A percentile compares a stretch with the other conserved stretches of the same genome.
phyloP scores from a whole-genome alignment of 2,888 invertebrate species.

The Lasioglossum lativentre region DNA sequence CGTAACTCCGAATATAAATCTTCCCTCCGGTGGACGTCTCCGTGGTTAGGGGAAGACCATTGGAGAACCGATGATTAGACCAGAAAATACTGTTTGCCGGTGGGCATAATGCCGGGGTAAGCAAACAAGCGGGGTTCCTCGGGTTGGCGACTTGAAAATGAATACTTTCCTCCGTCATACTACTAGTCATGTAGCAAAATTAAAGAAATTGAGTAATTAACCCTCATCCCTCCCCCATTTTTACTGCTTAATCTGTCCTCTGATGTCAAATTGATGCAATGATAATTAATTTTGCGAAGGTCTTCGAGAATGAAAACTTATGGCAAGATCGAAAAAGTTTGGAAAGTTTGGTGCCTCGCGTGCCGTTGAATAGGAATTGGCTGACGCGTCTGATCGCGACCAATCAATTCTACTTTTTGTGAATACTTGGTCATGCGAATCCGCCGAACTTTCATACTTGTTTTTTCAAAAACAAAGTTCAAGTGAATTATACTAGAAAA shows the following conservation, averaged over 20 bases:
- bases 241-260: not conserved
- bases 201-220: not conserved
- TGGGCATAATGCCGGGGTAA: slow-evolving; percentile 21
- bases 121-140: slow-evolving; percentile 26
- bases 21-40: slow-evolving; percentile 18
- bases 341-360: not conserved
- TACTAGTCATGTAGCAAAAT: not conserved
- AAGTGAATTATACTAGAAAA: no score
- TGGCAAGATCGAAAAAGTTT: not conserved
- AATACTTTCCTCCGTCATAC: not conserved
- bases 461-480: not conserved
- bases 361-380: not conserved
- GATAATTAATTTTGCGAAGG: not conserved
- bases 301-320: not conserved
- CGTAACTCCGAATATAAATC: slow-evolving; percentile 61
- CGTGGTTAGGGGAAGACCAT: not conserved
- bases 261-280: no score
- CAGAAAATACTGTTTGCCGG: slow-evolving; percentile 47
- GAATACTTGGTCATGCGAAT: no score
- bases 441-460: not conserved
- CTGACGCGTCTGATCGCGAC: not conserved
- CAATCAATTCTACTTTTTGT: not conserved
- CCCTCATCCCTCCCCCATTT: not conserved
- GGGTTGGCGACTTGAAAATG: slow-evolving; percentile 27
- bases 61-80: slow-evolving; percentile 29